phyloP scores from a whole-genome alignment of 2,888 invertebrate genomes.

The Ennomos fuscantarius region DNA sequence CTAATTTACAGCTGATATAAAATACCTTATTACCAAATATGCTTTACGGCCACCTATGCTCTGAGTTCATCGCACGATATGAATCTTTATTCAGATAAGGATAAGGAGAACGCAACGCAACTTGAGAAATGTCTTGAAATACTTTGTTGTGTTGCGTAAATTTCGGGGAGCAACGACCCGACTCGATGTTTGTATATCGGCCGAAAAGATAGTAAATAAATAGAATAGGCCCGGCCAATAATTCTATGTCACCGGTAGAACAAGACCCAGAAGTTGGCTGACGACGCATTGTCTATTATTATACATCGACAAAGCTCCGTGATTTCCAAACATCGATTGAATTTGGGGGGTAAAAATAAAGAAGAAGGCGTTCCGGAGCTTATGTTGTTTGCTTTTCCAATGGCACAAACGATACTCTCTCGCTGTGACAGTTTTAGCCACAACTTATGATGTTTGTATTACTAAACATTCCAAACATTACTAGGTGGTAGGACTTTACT shows the following conservation, averaged over 20 bases:
- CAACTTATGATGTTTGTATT: constrained; percentile 20
- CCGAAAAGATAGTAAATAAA: constrained; percentile 54
- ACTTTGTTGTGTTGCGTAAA: constrained; percentile 53
- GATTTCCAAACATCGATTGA: constrained; percentile 23
- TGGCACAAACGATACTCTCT: constrained; percentile 3
- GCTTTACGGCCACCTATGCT: constrained; percentile 10
- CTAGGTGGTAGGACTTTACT: no score
- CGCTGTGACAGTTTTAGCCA: constrained; percentile 15
- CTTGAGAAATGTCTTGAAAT: constrained; percentile 15
- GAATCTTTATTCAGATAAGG: constrained; percentile 43
- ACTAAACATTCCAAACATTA: constrained; percentile 8
- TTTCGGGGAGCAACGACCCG: constrained; percentile 61
- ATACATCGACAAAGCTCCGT: constrained; percentile 60
- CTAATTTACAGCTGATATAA: constrained; percentile 8
- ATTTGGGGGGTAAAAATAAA: constrained; percentile 19
- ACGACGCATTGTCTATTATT: constrained; percentile 60
- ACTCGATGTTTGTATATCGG: constrained; percentile 53
- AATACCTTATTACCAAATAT: constrained; percentile 19
- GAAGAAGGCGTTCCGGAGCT: constrained; percentile 3
- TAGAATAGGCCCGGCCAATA: constrained; percentile 59
- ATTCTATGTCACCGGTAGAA: constrained; percentile 57
- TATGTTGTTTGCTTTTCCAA: not conserved
- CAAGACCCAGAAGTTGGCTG: constrained; percentile 46
- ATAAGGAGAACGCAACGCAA: constrained; percentile 40
- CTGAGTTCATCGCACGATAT: constrained; percentile 51